Conservation (phyloP, 2,888 invertebrate species). For the Phyto melanocephala region DNA sequence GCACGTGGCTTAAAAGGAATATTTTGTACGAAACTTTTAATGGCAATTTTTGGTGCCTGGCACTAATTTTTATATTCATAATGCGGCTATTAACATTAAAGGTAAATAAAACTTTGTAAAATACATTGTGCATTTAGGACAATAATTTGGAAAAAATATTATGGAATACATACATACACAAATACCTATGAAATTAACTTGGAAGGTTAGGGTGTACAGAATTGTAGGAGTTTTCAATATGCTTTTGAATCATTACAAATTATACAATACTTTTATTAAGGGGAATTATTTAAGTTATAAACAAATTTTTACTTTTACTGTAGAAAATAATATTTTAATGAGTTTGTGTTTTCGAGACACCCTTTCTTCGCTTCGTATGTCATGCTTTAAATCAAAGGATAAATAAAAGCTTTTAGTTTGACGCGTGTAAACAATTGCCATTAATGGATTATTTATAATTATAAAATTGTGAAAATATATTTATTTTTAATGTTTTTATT, state of each 20-base stretch:
- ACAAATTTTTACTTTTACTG: too few species aligned
- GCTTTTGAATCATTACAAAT: too few species aligned
- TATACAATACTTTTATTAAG: too few species aligned
- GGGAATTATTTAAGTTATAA: background rate
- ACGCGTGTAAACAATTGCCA: constrained; percentile 60
- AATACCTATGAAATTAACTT: background rate
- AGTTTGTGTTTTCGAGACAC: background rate
- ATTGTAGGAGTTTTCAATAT: too few species aligned
- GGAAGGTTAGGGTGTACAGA: background rate
- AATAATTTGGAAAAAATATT: too few species aligned
- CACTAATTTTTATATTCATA: background rate
- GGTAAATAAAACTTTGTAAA: background rate
- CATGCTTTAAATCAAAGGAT: constrained; percentile 25
- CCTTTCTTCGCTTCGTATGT: background rate
- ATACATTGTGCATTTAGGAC: too few species aligned
- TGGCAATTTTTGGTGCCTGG: background rate
- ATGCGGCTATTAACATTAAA: background rate
- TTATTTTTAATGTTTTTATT: background rate
- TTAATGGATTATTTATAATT: constrained; percentile 48
- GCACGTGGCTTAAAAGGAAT: constrained; percentile 12
- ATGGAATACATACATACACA: too few species aligned
- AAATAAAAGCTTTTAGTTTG: constrained; percentile 58
- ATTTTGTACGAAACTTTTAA: background rate
- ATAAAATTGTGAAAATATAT: constrained; percentile 20
- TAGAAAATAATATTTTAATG: too few species aligned